Evolutionary conservation across 2,113 vertebrate species (phyloP).

Genomic region (Oryzias javanicus): DNA sequence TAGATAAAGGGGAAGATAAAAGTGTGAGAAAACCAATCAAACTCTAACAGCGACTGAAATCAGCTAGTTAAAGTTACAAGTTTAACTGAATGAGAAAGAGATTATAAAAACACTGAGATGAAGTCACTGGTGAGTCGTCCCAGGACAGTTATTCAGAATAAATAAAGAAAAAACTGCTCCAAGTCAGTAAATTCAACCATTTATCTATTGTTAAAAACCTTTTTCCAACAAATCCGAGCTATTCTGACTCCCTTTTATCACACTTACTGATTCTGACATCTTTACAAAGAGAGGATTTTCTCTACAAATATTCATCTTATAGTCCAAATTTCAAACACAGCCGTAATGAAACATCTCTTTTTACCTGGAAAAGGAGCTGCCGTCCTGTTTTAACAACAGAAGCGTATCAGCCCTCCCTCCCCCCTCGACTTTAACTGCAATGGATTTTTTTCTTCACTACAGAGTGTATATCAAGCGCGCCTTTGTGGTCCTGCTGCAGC

Average conservation of each 20-base stretch:
- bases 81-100: too few species aligned
- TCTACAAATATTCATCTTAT: conserved; percentile 33
- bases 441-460: conserved; percentile 51
- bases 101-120: too few species aligned
- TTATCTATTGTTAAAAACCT: background rate
- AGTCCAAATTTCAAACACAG: conserved; percentile 33
- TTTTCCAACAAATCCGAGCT: conserved; percentile 2
- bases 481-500: conserved; percentile 45
- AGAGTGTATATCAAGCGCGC: conserved; percentile 39
- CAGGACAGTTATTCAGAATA: too few species aligned
- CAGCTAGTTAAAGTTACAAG: too few species aligned
- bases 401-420: conserved; percentile 28
- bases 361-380: conserved; percentile 9
- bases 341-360: conserved; percentile 23
- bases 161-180: too few species aligned
- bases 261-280: background rate
- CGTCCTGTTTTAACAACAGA: conserved; percentile 20
- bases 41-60: too few species aligned
- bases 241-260: conserved; percentile 38
- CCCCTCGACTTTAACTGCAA: conserved; percentile 47
- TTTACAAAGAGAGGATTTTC: background rate
- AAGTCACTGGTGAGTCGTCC: too few species aligned
- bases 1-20: too few species aligned
- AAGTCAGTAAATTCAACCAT: too few species aligned
- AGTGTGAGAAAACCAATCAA: too few species aligned